A percentile compares a stretch with the other conserved stretches of the same genome.
These are phyloP conservation scores for Gopherus evgoodei DNA, from an alignment of 2,113 vertebrate species.

Conservation along the genomic window DNA sequence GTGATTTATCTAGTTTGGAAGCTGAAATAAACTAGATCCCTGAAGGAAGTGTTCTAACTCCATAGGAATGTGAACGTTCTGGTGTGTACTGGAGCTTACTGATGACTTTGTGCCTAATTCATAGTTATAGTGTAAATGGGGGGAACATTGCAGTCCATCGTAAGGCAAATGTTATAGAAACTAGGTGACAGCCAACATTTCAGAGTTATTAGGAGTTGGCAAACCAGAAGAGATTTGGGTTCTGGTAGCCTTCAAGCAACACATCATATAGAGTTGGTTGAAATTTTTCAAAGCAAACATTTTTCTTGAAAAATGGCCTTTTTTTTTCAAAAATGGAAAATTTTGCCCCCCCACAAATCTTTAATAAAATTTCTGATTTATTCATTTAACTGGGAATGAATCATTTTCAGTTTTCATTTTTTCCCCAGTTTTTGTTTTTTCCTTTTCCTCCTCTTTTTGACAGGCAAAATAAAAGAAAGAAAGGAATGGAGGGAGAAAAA, in stretches of 20 bases:
- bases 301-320: not conserved
- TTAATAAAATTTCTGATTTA: not conserved
- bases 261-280: not conserved
- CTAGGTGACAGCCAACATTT: not conserved
- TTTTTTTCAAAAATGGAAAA: not conserved
- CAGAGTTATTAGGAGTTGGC: not conserved
- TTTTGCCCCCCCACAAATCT: no score
- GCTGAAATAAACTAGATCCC: not conserved
- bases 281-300: not conserved
- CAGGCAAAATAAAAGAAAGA: not conserved
- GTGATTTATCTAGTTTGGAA: constrained; percentile 57
- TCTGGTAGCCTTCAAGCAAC: not conserved
- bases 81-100: not conserved
- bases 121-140: not conserved
- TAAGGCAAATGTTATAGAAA: not conserved
- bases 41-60: constrained; percentile 11
- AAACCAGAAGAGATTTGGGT: not conserved
- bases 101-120: not conserved
- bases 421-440: not conserved
- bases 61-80: not conserved
- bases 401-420: not conserved
- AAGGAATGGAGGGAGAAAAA: not conserved
- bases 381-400: not conserved
- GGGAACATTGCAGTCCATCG: rapidly evolving
- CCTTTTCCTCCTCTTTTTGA: not conserved